Evolutionary conservation across 2,888 invertebrate species (phyloP), one percentile per base, ranked within the genome.

Genomic region (Phania funesta): DNA sequence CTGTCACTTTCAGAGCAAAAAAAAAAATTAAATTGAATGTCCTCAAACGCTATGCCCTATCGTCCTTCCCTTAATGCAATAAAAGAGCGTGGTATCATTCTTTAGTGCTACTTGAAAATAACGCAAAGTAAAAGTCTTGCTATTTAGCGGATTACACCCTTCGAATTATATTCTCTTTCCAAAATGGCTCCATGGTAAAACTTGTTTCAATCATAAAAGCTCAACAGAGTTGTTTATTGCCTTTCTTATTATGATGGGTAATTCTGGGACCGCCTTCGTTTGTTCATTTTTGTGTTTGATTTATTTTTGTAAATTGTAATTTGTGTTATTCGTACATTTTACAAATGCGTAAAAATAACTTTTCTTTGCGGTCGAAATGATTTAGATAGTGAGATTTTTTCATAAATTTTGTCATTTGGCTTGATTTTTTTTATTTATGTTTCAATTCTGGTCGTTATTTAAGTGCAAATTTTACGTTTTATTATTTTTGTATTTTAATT

Each of bases 401-500:
- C 29, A 74, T 65, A 20, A 58, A 41, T 58, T 56, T 41, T 50
- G 16, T 24, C n/a, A 32, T 54, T 74, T 46, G 35, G 32, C n/a
- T 56, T 65, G 38, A 16, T 26, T 38, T 44, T 32, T 56, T 48
- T 65, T n/a, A 70, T 56, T 64, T 78, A 56, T 56, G 8, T 62
- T 32, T 64, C 4, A 38, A 22, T 58, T 38, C 29, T 26, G 46
- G 20, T 9, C 13, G 54, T 35, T 56, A 26, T 22, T 62, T 35
- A 48, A 26, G 50, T 68, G 44, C 46, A 11, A 76, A 38, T 52
- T 35, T 68, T 64, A 54, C 24, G 58, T 56, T 75, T 67, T 41
- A 50, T 52, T 65, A 58, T 71, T 73, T 78, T 65, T 54, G 41
- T 11, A 65, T 56, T 73, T 73, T 73, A 71, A 79, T 65, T 79